Conservation (phyloP, 2,888 invertebrate species). For the Drosophila helvetica region DNA sequence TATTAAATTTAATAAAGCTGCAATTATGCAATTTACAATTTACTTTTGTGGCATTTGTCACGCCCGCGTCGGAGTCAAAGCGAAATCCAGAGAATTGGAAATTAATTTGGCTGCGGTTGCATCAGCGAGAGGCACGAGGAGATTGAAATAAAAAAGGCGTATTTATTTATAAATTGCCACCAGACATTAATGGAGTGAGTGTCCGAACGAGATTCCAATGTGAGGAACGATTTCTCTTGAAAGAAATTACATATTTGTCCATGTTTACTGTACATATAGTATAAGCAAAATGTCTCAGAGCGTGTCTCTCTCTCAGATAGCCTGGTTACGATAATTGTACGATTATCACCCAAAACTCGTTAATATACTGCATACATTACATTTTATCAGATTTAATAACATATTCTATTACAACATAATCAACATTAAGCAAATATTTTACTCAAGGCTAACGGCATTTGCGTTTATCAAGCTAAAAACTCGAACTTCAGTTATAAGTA, state of each 20-base stretch:
- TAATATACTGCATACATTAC: not conserved
- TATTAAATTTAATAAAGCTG: conserved; percentile 77
- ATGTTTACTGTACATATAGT: no score
- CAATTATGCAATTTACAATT: conserved; percentile 59
- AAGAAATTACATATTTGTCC: no score
- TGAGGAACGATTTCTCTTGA: no score
- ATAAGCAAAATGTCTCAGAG: no score
- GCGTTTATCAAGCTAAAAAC: no score
- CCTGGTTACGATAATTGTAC: not conserved
- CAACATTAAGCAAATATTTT: no score
- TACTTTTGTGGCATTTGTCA: conserved; percentile 45
- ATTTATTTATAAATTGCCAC: conserved; percentile 3
- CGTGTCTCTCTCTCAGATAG: no score
- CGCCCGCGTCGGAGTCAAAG: conserved; percentile 18
- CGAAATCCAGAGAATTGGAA: conserved; percentile 41
- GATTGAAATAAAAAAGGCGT: not conserved
- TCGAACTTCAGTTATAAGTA: no score
- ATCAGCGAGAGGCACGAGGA: conserved; percentile 10
- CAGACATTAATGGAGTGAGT: conserved; percentile 14
- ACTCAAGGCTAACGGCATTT: no score
- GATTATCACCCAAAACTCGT: conserved; percentile 11
- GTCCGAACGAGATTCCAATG: no score
- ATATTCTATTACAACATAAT: no score
- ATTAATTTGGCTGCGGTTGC: conserved; percentile 69
- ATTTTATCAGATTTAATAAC: no score